A percentile compares a stretch with the other conserved stretches of the same genome.
These are phyloP conservation scores for Smithornis capensis DNA, from an alignment of 2,113 vertebrate species.

Conservation along the genomic window DNA sequence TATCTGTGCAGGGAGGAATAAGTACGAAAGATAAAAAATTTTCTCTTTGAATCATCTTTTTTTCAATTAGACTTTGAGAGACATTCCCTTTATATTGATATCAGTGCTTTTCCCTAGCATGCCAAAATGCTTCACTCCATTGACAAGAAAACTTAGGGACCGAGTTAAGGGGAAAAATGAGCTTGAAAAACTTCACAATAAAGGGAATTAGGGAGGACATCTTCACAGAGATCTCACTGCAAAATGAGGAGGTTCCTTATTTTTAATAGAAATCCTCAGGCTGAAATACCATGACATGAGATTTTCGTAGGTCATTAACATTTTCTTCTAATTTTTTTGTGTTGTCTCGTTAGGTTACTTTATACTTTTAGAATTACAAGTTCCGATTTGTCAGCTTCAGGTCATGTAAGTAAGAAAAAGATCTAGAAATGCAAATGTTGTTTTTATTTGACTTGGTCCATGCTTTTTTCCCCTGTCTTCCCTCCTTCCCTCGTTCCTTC, in stretches of 20 bases:
- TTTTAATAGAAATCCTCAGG: neutral
- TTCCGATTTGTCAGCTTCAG: neutral
- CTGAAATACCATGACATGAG: neutral
- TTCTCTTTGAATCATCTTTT: constrained; percentile 13
- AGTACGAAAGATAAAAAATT: neutral
- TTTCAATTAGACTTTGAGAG: neutral
- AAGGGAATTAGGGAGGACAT: neutral
- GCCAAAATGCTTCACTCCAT: neutral
- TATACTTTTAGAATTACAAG: neutral
- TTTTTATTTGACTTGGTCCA: neutral
- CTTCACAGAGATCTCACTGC: neutral
- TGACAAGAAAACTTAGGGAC: neutral
- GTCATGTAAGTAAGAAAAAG: neutral
- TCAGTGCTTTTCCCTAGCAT: neutral
- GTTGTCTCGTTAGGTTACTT: neutral
- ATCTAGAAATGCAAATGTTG: neutral
- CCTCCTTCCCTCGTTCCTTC: too few species aligned
- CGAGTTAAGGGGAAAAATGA: neutral
- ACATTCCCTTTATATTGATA: neutral
- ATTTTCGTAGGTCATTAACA: neutral
- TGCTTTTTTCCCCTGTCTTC: accelerated
- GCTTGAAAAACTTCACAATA: neutral
- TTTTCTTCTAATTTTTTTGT: neutral
- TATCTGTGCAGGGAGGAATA: neutral
- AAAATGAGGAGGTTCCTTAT: neutral